Evolutionary conservation across 2,888 invertebrate genomes (phyloP).

Genomic region (Agrochola litura): DNA sequence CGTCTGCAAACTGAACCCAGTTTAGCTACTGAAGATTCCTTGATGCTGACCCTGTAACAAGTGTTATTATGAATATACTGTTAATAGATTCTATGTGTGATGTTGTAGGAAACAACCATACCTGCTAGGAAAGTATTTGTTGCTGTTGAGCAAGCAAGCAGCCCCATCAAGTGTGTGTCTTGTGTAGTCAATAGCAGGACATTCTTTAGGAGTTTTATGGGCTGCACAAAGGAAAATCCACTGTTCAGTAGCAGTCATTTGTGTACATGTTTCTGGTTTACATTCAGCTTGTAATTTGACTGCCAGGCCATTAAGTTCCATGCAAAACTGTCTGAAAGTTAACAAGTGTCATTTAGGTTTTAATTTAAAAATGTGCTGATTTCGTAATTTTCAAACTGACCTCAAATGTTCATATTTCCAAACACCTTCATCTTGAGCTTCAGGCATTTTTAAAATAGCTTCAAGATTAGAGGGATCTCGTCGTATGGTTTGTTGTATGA

Average conservation of each 20-base stretch:
- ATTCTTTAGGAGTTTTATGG: slow-evolving; percentile 99
- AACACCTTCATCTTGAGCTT: slow-evolving; percentile 99
- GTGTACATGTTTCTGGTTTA: slow-evolving; percentile 98
- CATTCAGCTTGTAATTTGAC: slow-evolving; percentile 99
- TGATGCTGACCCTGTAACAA: slow-evolving; percentile 97
- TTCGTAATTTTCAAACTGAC: slow-evolving; percentile 80
- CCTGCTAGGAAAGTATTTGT: slow-evolving; percentile 99
- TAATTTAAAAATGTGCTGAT: too few species aligned
- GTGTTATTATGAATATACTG: background rate
- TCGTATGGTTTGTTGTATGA: slow-evolving; percentile 99
- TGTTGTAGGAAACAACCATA: slow-evolving; percentile 76
- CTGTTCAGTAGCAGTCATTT: slow-evolving; percentile 99
- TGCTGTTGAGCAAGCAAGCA: slow-evolving; percentile 99
- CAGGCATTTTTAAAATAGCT: slow-evolving; percentile 98
- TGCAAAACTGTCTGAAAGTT: slow-evolving; percentile 97
- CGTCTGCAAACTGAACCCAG: slow-evolving; percentile 99
- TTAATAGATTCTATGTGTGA: background rate
- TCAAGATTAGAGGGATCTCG: slow-evolving; percentile 98
- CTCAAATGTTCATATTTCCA: slow-evolving; percentile 99
- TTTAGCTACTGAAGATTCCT: slow-evolving; percentile 99
- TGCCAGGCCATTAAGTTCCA: slow-evolving; percentile 99
- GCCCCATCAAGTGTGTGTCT: slow-evolving; percentile 99
- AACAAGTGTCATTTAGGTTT: background rate
- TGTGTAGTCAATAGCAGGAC: slow-evolving; percentile 99
- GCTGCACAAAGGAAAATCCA: slow-evolving; percentile 99